Conservation (phyloP, 2,113 vertebrate species). For the Chionomys nivalis region DNA sequence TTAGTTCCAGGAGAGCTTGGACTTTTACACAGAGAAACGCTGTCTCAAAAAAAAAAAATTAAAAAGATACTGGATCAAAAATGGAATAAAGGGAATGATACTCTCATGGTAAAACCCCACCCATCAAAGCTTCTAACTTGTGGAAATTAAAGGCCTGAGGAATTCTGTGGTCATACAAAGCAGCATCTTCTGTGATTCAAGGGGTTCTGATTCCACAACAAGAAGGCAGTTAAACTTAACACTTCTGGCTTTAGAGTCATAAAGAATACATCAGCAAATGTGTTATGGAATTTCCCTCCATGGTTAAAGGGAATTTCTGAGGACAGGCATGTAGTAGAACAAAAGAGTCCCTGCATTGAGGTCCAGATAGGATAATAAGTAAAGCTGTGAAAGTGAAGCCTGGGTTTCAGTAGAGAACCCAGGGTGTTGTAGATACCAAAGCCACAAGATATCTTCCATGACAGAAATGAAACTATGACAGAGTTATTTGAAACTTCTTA, state of each 20-base stretch:
- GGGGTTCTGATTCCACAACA: background rate
- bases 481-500: background rate
- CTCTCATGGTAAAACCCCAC: background rate
- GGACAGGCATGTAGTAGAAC: background rate
- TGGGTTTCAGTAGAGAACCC: background rate
- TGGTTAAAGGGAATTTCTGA: background rate
- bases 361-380: background rate
- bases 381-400: background rate
- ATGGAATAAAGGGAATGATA: background rate
- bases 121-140: background rate
- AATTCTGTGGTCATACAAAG: background rate
- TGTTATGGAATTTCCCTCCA: background rate
- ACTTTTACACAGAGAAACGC: too few species aligned
- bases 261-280: background rate
- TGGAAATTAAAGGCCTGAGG: background rate
- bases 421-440: background rate
- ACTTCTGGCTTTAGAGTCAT: background rate
- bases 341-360: background rate
- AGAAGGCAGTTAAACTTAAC: background rate
- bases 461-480: background rate
- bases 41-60: too few species aligned
- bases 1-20: too few species aligned
- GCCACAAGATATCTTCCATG: background rate
- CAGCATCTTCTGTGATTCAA: background rate
- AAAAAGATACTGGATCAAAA: background rate